Conservation (phyloP, 2,888 invertebrate species). For the Euplagia quadripunctaria region DNA sequence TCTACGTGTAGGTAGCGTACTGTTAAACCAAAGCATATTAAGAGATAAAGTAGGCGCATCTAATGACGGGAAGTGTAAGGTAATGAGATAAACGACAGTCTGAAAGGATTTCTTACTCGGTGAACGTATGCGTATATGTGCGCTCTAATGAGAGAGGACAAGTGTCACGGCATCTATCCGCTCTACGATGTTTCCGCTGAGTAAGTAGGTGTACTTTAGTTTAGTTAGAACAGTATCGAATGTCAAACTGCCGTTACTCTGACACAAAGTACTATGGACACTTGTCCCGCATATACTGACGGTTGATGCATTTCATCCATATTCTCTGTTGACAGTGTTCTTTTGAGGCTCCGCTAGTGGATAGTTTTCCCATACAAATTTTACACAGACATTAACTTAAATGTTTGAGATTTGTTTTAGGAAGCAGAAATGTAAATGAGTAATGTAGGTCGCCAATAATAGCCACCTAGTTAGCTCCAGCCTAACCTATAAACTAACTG, state of each 20-base stretch:
- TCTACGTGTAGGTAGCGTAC: conserved; percentile 17
- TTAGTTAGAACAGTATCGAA: background rate
- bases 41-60: conserved; percentile 12
- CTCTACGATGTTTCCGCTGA: background rate
- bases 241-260: conserved; percentile 4
- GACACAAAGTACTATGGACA: conserved; percentile 9
- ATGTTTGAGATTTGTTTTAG: background rate
- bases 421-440: background rate
- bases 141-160: conserved; percentile 11
- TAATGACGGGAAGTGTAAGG: conserved; percentile 16
- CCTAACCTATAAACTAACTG: background rate
- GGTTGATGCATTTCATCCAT: conserved; percentile 11
- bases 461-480: background rate
- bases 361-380: background rate
- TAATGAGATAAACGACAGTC: conserved; percentile 4
- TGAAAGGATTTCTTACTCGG: conserved; percentile 6
- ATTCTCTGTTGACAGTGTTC: background rate
- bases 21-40: conserved; percentile 26
- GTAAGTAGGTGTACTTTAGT: background rate
- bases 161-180: background rate
- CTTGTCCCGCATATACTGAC: conserved; percentile 22
- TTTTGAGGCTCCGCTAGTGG: background rate
- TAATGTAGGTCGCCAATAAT: background rate
- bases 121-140: background rate
- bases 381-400: background rate